Evolutionary conservation across 2,888 invertebrate genomes (phyloP).

Genomic region (Tinea trinotella): DNA sequence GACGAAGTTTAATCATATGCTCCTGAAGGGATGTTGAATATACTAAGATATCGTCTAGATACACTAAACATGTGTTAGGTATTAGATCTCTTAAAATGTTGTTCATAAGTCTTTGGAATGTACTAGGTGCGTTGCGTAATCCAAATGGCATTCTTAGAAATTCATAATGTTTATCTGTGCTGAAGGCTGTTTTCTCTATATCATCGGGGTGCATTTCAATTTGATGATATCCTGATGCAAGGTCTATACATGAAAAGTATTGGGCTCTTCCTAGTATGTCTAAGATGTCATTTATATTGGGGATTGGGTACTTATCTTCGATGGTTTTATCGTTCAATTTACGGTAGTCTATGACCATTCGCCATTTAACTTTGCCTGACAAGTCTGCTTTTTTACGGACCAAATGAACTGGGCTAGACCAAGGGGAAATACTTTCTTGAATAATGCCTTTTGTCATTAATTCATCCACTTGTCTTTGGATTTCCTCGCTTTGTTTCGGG

Average conservation of each 20-base stretch:
- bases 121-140: constrained; percentile 27
- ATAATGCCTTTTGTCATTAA: constrained; percentile 27
- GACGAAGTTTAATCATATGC: constrained; percentile 22
- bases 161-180: constrained; percentile 27
- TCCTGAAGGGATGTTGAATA: constrained; percentile 24
- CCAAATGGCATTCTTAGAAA: constrained; percentile 30
- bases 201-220: constrained; percentile 22
- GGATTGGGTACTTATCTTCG: constrained; percentile 27
- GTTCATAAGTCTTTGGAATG: constrained; percentile 36
- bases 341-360: constrained; percentile 25
- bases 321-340: constrained; percentile 28
- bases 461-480: constrained; percentile 24
- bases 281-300: constrained; percentile 27
- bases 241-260: constrained; percentile 22
- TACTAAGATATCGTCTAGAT: constrained; percentile 30
- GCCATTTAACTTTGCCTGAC: constrained; percentile 25
- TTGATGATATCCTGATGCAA: constrained; percentile 21
- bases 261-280: constrained; percentile 26
- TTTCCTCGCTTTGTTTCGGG: constrained; percentile 24
- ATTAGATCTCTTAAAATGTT: constrained; percentile 27
- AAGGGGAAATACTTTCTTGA: constrained; percentile 25
- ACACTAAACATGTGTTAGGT: constrained; percentile 25
- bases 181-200: constrained; percentile 29
- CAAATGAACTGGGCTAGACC: constrained; percentile 26
- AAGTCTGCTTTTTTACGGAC: constrained; percentile 27